These are phyloP conservation scores for Oreortyx pictus DNA, from an alignment of 2,797 vertebrate genomes.

Conservation along the genomic window DNA sequence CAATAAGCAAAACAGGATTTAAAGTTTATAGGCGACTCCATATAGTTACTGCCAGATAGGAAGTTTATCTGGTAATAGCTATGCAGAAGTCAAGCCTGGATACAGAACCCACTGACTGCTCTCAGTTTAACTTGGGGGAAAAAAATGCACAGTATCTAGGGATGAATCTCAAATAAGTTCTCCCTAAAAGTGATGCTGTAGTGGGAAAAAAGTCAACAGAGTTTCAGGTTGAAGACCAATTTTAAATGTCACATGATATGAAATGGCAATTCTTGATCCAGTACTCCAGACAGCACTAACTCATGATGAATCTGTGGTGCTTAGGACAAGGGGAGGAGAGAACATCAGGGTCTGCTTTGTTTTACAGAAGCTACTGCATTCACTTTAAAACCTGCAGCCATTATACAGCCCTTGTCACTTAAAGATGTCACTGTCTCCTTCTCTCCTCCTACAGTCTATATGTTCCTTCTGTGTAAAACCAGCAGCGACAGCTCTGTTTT, in stretches of 20 bases:
- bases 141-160: neutral
- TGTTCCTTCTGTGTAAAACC: neutral
- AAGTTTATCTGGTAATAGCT: neutral
- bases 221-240: neutral
- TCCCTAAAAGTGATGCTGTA: neutral
- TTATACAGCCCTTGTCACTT: neutral
- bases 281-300: neutral
- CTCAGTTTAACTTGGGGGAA: neutral
- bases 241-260: neutral
- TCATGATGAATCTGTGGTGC: neutral
- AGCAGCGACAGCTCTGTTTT: neutral
- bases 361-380: neutral
- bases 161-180: neutral
- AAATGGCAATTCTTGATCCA: neutral
- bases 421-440: neutral
- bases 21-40: neutral
- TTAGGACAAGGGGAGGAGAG: accelerated
- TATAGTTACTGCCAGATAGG: neutral
- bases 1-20: neutral
- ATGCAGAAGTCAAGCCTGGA: neutral
- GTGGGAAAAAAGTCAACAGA: neutral
- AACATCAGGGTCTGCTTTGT: neutral
- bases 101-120: neutral
- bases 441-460: neutral
- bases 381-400: neutral